Base-by-base conservation (phyloP, 2,113 vertebrate genomes). In the Oenanthe melanoleuca region DNA sequence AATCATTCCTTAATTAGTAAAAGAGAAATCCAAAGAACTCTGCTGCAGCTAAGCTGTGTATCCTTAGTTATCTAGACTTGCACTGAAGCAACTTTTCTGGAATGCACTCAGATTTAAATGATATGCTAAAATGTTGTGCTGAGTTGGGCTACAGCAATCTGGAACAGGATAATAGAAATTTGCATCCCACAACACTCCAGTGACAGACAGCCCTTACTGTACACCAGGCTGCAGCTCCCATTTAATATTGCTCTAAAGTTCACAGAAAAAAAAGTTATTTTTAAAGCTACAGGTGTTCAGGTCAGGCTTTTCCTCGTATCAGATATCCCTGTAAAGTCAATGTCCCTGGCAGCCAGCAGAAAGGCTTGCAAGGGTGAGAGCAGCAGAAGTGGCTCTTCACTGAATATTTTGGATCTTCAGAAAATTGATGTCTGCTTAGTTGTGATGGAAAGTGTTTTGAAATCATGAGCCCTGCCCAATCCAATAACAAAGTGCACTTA, bases 181-280 rank as follows among this genome's bases (percentile, higher is more conserved):
- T 67, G 45, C 16, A 33, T 40, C 20, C 29, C 44, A 45, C 20
- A 69, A 3, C 12, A 11, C 14, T 26, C 20, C 0, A 1, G 12
- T 22, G 29, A 22, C 2, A 5, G 29, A 22, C 1, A 6, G 29
- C 75, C 37, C 44, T 71, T 23, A 10, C 80, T 0, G 0, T 34
- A 28, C 6, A 28, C 33, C 29, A 57, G 45, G 18, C 9, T 57
- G 45, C 45, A 61, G 42, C 45, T 61, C 45, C 45, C n/a, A 19
- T 31, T 61, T 44, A 61, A 21, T 12, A 40, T 18, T 1, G 6
- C 17, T 52, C 23, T 28, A 6, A 67, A 71, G 40, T 26, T 72
- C 0, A 0, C 16, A 31, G 22, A 2, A 22, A 8, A 56, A 73
- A 50, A 23, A 8, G 4, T 8, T 7, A 12, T 44, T 93, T 83